Conservation (phyloP, 2,888 invertebrate genomes). For the Saturnia pavonia region DNA sequence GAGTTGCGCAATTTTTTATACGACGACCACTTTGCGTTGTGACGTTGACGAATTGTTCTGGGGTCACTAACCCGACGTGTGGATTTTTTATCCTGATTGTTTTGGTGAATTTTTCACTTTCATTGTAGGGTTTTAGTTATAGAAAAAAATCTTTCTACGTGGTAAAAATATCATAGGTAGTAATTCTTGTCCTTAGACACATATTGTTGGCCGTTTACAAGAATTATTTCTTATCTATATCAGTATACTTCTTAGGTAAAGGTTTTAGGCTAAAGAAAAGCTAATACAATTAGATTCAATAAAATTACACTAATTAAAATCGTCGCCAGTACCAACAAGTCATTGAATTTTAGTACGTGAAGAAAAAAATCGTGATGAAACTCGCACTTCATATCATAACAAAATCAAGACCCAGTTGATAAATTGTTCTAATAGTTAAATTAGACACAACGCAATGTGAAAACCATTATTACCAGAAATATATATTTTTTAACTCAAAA, state of each 20-base stretch:
- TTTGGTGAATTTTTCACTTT: not conserved
- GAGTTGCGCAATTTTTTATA: slow-evolving; percentile 53
- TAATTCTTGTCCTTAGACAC: not conserved
- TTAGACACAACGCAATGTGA: not conserved
- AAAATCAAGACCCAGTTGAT: not conserved
- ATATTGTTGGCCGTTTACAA: not conserved
- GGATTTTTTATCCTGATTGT: slow-evolving; percentile 19
- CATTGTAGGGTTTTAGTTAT: not conserved
- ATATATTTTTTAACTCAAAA: not conserved
- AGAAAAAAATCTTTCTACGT: not conserved
- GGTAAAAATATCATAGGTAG: not conserved
- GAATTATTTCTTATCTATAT: not conserved
- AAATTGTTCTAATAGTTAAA: not conserved
- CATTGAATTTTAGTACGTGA: too few species aligned
- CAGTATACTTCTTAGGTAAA: not conserved
- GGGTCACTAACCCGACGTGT: slow-evolving; percentile 50
- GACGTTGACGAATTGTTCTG: slow-evolving; percentile 53
- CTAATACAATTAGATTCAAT: not conserved
- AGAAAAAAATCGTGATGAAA: too few species aligned
- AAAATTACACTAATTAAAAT: not conserved
- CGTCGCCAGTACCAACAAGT: too few species aligned
- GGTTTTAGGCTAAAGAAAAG: not conserved
- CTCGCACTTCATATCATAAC: not conserved
- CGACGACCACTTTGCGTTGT: slow-evolving; percentile 42
- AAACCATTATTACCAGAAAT: not conserved